These are phyloP conservation scores for Trichomalopsis sarcophagae DNA, from an alignment of 1,140 invertebrate genomes.

Conservation along the genomic window DNA sequence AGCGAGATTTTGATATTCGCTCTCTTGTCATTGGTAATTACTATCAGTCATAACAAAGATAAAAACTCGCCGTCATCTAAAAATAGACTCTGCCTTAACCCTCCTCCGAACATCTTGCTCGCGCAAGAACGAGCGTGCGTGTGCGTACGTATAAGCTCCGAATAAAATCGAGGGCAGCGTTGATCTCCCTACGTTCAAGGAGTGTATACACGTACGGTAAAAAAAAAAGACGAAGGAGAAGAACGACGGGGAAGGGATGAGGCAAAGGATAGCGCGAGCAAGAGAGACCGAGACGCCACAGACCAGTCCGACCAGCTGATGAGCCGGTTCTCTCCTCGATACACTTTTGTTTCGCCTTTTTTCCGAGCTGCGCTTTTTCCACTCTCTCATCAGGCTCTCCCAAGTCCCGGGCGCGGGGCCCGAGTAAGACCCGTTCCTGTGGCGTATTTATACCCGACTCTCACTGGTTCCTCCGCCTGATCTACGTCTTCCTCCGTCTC, in stretches of 20 bases:
- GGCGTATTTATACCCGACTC: constrained; percentile 69
- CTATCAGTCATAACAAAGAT: constrained; percentile 31
- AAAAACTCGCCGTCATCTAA: not conserved
- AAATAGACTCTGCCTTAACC: constrained; percentile 22
- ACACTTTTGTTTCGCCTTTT: constrained; percentile 67
- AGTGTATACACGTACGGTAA: not conserved
- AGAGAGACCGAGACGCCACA: constrained; percentile 63
- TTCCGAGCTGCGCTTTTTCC: constrained; percentile 52
- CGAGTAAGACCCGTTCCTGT: constrained; percentile 60
- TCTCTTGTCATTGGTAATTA: constrained; percentile 36
- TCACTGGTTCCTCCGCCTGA: constrained; percentile 60
- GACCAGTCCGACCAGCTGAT: constrained; percentile 73
- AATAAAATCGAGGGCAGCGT: constrained; percentile 72
- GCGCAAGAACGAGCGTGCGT: not conserved
- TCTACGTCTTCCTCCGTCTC: constrained; percentile 54
- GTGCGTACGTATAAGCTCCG: constrained; percentile 48
- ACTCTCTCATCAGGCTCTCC: constrained; percentile 42
- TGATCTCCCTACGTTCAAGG: constrained; percentile 54
- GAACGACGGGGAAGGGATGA: constrained; percentile 17
- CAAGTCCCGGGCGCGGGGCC: constrained; percentile 58
- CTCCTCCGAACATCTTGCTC: constrained; percentile 43
- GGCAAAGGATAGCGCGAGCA: constrained; percentile 40
- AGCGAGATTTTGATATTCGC: constrained; percentile 7
- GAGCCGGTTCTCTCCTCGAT: constrained; percentile 70
- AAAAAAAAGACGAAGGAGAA: not conserved